These are phyloP conservation scores for Craseonycteris thonglongyai DNA, from an alignment of 2,113 vertebrate genomes.

Conservation along the genomic window DNA sequence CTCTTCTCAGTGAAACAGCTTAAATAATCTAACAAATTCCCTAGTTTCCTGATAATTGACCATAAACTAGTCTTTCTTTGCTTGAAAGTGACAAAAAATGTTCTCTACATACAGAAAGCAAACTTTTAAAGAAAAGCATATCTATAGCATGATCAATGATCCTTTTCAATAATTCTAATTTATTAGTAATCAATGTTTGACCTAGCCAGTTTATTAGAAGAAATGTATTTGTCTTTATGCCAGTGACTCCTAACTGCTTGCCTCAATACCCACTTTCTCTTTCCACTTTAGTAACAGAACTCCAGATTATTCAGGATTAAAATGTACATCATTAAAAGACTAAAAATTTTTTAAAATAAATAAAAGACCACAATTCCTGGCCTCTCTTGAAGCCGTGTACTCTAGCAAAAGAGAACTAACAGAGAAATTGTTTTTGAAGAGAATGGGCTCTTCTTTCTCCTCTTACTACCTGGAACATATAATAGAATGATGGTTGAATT, in stretches of 20 bases:
- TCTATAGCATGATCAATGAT: background rate
- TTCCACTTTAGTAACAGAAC: background rate
- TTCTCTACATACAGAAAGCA: constrained; percentile 14
- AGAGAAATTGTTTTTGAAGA: background rate
- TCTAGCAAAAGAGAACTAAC: background rate
- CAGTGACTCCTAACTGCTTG: background rate
- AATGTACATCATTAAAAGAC: background rate
- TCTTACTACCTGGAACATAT: background rate
- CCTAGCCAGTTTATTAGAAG: background rate
- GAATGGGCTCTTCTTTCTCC: background rate
- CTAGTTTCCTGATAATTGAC: background rate
- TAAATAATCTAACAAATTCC: background rate
- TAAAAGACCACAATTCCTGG: background rate
- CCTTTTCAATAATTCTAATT: background rate
- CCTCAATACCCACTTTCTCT: background rate
- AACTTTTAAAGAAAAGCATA: background rate
- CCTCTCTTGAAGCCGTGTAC: background rate
- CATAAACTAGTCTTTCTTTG: background rate
- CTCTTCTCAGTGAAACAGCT: background rate
- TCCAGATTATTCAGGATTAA: constrained; percentile 1
- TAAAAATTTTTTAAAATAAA: too few species aligned
- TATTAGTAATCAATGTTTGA: background rate
- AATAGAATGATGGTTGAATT: background rate
- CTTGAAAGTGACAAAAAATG: constrained; percentile 14
- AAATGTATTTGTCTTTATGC: background rate